A percentile compares a stretch with the other conserved stretches of the same genome.
Evolutionary conservation across 2,797 vertebrate genomes (phyloP).

Genomic region (Cirrhinus mrigala): DNA sequence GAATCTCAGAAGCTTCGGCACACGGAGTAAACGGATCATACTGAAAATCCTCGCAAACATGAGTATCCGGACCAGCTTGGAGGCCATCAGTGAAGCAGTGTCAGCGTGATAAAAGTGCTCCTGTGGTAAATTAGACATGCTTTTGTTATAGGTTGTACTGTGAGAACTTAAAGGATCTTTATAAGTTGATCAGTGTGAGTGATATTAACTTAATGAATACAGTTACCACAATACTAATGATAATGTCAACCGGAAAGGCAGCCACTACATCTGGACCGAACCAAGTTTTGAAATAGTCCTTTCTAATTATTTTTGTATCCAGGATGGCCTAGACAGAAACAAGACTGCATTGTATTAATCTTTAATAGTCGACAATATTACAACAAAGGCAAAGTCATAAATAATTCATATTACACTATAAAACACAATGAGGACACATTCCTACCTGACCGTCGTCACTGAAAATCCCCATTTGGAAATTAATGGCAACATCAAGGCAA

Average conservation of each 20-base stretch:
- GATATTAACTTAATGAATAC: background rate
- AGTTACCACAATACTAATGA: slow-evolving; percentile 77
- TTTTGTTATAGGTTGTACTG: background rate
- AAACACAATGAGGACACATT: background rate
- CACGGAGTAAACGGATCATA: slow-evolving; percentile 74
- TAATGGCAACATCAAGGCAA: slow-evolving; percentile 76
- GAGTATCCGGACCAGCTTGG: slow-evolving; percentile 78
- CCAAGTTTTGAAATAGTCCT: slow-evolving; percentile 77
- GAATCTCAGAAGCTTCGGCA: slow-evolving; percentile 76
- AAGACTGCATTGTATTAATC: background rate
- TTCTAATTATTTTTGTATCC: slow-evolving; percentile 75
- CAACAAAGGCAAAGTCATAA: background rate
- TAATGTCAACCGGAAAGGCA: slow-evolving; percentile 78
- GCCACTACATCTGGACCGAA: slow-evolving; percentile 79
- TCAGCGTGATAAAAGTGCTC: slow-evolving; percentile 70
- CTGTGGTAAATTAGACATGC: slow-evolving; percentile 53
- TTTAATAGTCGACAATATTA: background rate
- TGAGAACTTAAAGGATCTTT: background rate
- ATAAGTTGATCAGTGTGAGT: background rate
- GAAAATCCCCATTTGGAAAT: slow-evolving; percentile 79
- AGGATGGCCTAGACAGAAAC: slow-evolving; percentile 70
- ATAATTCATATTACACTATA: background rate
- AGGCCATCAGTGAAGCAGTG: slow-evolving; percentile 71
- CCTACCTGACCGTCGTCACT: slow-evolving; percentile 77
- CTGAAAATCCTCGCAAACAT: slow-evolving; percentile 80